Evolutionary conservation across 1,140 invertebrate species (phyloP).

Genomic region (Papilio polytes): DNA sequence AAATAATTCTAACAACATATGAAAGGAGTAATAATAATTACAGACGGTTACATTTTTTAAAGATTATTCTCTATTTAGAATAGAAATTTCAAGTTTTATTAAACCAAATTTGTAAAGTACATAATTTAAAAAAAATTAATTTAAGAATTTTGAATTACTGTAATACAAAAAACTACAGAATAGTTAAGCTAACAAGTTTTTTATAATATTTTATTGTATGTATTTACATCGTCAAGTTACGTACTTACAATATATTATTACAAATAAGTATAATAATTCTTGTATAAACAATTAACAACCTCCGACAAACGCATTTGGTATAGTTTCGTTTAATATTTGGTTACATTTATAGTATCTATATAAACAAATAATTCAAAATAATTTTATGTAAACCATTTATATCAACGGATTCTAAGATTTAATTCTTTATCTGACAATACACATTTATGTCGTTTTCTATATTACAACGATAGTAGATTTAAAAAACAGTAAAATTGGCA

Average conservation of each 20-base stretch:
- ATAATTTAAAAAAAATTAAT: background rate
- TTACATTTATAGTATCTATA: constrained; percentile 1
- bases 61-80: background rate
- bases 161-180: too few relatives aligned
- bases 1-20: background rate
- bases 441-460: background rate
- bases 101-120: background rate
- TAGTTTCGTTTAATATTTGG: constrained; percentile 31
- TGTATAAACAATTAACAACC: constrained; percentile 4
- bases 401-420: background rate
- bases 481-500: constrained; percentile 12
- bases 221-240: constrained; percentile 13
- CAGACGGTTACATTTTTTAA: background rate
- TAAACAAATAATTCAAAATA: background rate
- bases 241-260: background rate
- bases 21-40: background rate
- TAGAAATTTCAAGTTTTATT: background rate
- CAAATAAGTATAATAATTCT: background rate
- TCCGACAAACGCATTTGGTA: constrained; percentile 13
- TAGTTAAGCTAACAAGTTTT: background rate
- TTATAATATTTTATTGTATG: background rate
- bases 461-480: background rate
- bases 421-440: background rate
- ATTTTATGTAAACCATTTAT: background rate
- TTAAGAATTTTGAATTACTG: too few relatives aligned